Percentiles rank a stretch among this genome's conserved stretches.
These are phyloP conservation scores for Drosophila prosaltans DNA, from an alignment of 1,140 invertebrate species.

Conservation along the genomic window DNA sequence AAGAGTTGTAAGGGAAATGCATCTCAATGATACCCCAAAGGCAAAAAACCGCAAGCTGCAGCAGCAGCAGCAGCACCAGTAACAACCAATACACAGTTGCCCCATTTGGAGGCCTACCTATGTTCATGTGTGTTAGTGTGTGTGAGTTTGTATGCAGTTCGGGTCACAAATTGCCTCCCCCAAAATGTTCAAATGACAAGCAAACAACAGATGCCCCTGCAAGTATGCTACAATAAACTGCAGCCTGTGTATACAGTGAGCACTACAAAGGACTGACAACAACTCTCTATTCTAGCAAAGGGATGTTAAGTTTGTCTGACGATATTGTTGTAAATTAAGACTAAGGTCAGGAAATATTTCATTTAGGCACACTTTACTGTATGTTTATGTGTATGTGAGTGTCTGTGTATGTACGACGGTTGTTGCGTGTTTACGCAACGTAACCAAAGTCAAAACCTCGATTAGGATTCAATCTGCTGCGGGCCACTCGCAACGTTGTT, in stretches of 20 bases:
- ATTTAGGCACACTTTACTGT: constrained; percentile 16
- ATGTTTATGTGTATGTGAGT: constrained; percentile 19
- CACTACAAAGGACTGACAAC: too few relatives aligned
- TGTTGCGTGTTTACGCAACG: constrained; percentile 81
- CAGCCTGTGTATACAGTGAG: constrained; percentile 30
- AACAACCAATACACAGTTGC: constrained; percentile 24
- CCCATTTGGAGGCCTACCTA: constrained; percentile 23
- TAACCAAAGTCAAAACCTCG: constrained; percentile 81
- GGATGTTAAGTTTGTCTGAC: too few relatives aligned
- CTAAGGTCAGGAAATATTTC: not conserved
- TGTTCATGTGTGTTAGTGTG: not conserved
- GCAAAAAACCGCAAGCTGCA: constrained; percentile 47
- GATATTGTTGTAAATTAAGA: not conserved
- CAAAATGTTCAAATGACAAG: constrained; percentile 50
- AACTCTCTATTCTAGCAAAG: too few relatives aligned
- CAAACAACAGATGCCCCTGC: constrained; percentile 60
- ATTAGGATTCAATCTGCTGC: constrained; percentile 81
- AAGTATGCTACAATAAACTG: constrained; percentile 76
- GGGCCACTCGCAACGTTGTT: constrained; percentile 61
- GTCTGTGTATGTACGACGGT: constrained; percentile 43
- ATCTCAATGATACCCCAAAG: not conserved
- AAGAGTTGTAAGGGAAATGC: constrained; percentile 9
- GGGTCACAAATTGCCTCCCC: constrained; percentile 52
- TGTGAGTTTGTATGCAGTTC: not conserved
- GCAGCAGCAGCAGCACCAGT: constrained; percentile 13